A percentile compares a stretch with the other conserved stretches of the same genome.
Evolutionary conservation across 2,888 invertebrate species (phyloP).

Genomic region (Drosophila anceps): DNA sequence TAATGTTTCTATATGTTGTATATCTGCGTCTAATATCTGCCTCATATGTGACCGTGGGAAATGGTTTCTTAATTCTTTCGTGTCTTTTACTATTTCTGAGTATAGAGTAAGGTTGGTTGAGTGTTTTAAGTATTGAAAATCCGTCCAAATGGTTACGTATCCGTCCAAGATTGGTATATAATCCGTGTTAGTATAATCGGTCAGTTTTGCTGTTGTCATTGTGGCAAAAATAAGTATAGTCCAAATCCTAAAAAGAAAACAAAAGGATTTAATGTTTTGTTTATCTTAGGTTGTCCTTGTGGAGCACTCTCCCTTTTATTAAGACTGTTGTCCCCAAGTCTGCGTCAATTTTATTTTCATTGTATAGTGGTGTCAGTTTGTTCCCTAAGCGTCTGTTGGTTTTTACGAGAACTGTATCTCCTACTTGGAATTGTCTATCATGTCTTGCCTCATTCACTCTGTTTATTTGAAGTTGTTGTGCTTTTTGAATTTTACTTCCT

Average conservation of each 20-base stretch:
- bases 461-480: not conserved
- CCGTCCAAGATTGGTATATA: constrained; percentile 2
- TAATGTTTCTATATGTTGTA: not conserved
- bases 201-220: not conserved
- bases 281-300: not conserved
- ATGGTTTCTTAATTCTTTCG: not conserved
- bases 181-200: not conserved
- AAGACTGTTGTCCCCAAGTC: not conserved
- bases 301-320: not conserved
- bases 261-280: not conserved
- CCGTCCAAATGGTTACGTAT: not conserved
- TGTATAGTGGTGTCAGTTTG: not conserved
- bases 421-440: not conserved
- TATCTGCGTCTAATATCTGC: not conserved
- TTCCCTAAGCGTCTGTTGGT: not conserved
- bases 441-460: not conserved
- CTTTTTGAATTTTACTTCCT: no score
- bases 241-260: not conserved
- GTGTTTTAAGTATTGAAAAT: constrained; percentile 1
- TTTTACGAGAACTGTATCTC: not conserved
- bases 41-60: not conserved
- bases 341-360: not conserved
- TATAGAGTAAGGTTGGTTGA: not conserved
- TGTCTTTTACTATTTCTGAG: no score
- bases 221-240: not conserved